These are phyloP conservation scores for Cherax quadricarinatus DNA, from an alignment of 1,140 invertebrate species.

Conservation along the genomic window DNA sequence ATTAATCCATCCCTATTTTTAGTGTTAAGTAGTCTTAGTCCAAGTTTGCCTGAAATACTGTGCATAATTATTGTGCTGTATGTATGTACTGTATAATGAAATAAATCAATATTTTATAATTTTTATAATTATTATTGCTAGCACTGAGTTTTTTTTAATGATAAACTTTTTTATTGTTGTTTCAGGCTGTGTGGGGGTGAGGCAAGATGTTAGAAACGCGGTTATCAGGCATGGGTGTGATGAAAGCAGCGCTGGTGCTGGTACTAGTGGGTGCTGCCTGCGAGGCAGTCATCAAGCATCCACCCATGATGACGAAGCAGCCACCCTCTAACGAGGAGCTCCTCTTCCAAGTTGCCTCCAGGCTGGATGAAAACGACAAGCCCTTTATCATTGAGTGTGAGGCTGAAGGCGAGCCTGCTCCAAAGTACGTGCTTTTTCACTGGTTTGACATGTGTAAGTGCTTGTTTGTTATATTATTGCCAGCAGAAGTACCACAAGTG, in stretches of 20 bases:
- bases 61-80: no score
- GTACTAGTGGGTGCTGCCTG: background rate
- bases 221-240: slow-evolving; percentile 16
- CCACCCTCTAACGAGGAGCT: slow-evolving; percentile 89
- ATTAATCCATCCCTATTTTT: no score
- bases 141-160: no score
- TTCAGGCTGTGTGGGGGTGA: background rate
- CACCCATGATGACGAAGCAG: slow-evolving; percentile 92
- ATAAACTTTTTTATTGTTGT: background rate
- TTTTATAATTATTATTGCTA: no score
- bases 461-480: no score
- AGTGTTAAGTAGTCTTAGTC: no score
- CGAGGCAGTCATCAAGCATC: slow-evolving; percentile 75
- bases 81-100: no score
- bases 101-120: no score
- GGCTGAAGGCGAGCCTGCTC: slow-evolving; percentile 92
- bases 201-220: slow-evolving; percentile 45
- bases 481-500: no score
- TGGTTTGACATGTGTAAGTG: background rate
- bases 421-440: slow-evolving; percentile 82
- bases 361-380: slow-evolving; percentile 90
- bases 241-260: slow-evolving; percentile 28
- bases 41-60: no score
- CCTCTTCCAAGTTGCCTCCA: slow-evolving; percentile 91
- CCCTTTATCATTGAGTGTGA: slow-evolving; percentile 97